Conservation (phyloP, 2,888 invertebrate species). For the Scaeva pyrastri region DNA sequence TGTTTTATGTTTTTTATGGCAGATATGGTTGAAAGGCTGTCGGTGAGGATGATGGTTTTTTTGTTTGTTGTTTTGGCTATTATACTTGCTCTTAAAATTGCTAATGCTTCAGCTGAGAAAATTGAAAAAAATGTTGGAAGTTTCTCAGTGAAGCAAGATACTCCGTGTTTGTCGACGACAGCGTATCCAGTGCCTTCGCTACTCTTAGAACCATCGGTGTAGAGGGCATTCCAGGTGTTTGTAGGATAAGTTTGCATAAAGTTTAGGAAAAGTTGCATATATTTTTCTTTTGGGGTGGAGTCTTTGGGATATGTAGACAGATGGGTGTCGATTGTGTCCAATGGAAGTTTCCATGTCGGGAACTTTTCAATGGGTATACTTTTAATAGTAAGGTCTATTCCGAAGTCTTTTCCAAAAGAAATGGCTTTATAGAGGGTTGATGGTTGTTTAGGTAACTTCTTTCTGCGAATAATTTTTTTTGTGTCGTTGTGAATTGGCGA, state of each 20-base stretch:
- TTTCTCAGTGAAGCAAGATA: neutral
- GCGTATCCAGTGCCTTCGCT: neutral
- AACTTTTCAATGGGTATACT: neutral
- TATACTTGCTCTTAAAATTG: neutral
- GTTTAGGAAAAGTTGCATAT: neutral
- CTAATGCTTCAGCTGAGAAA: neutral
- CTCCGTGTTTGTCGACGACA: neutral
- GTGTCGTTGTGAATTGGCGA: too few relatives aligned
- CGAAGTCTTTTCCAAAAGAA: conserved; percentile 1
- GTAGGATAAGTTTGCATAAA: neutral
- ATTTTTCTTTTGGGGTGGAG: neutral
- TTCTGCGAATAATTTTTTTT: too few relatives aligned
- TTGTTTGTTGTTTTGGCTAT: neutral
- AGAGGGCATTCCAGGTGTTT: neutral
- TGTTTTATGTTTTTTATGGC: neutral
- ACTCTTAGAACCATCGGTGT: neutral
- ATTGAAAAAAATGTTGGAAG: neutral
- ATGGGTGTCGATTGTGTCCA: neutral
- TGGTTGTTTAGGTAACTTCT: too few relatives aligned
- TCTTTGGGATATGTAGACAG: neutral
- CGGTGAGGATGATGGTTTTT: conserved; percentile 1
- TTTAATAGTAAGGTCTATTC: neutral
- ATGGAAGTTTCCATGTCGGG: neutral
- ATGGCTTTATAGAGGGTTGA: neutral
- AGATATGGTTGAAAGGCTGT: conserved; percentile 8